Conservation (phyloP, 2,797 vertebrate species). For the Sciurus vulgaris region DNA sequence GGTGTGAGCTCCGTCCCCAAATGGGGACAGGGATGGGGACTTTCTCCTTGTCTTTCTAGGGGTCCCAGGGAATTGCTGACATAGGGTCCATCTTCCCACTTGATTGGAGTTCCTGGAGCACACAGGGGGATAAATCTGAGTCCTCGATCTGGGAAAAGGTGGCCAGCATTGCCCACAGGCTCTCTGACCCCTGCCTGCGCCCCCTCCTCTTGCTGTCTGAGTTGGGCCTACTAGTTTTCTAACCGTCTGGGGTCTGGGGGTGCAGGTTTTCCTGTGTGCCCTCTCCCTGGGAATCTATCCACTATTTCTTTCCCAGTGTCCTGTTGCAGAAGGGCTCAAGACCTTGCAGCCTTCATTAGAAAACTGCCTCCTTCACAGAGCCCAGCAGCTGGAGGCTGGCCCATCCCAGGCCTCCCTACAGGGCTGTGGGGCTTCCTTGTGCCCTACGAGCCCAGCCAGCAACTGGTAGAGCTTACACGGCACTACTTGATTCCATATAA, state of each 20-base stretch:
- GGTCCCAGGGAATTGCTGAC: not conserved
- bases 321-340: not conserved
- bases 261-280: not conserved
- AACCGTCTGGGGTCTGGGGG: not conserved
- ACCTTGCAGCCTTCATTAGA: not conserved
- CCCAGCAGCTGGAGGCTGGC: not conserved
- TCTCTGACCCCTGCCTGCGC: fast-evolving
- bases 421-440: not conserved
- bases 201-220: not conserved
- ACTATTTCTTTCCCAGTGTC: not conserved
- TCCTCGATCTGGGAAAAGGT: not conserved
- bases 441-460: not conserved
- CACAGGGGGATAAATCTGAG: not conserved
- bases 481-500: not conserved
- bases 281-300: not conserved
- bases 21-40: too few species aligned
- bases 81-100: not conserved
- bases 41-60: not conserved
- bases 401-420: fast-evolving
- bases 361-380: not conserved
- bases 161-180: not conserved
- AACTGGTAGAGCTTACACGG: not conserved
- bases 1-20: not conserved
- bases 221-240: not conserved
- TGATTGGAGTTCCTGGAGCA: not conserved